A percentile compares a stretch with the other conserved stretches of the same genome.
phyloP scores from a whole-genome alignment of 1,140 invertebrate genomes.

The Belonocnema kinseyi region DNA sequence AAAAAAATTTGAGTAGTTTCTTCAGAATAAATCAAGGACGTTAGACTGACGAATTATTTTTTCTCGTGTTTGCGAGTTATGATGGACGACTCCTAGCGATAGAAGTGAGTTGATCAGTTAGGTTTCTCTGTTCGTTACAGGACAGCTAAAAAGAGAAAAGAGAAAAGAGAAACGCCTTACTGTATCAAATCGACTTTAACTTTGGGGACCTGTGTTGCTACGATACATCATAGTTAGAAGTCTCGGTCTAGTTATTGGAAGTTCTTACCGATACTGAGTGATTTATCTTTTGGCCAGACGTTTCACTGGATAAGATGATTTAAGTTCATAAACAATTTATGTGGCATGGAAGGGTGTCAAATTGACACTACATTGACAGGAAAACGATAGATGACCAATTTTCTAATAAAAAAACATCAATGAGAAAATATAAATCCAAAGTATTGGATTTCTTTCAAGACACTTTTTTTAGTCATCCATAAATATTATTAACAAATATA shows the following conservation, averaged over 20 bases:
- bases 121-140: constrained; percentile 11
- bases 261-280: constrained; percentile 55
- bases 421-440: no score
- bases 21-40: background rate
- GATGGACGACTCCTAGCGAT: constrained; percentile 7
- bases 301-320: constrained; percentile 8
- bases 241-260: constrained; percentile 55
- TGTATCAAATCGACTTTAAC: constrained; percentile 54
- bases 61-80: background rate
- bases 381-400: no score
- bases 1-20: no score
- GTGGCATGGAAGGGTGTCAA: background rate
- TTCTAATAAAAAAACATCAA: no score
- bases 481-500: no score
- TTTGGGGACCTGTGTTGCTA: constrained; percentile 48
- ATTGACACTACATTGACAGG: background rate
- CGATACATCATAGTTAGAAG: constrained; percentile 63
- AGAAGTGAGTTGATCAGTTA: background rate
- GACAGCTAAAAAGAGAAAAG: constrained; percentile 42
- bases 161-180: constrained; percentile 51
- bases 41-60: background rate
- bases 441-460: no score
- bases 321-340: background rate
- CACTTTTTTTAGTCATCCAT: no score
- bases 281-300: constrained; percentile 49